Evolutionary conservation across 2,888 invertebrate species (phyloP).

Genomic region (Priapulus caudatus): DNA sequence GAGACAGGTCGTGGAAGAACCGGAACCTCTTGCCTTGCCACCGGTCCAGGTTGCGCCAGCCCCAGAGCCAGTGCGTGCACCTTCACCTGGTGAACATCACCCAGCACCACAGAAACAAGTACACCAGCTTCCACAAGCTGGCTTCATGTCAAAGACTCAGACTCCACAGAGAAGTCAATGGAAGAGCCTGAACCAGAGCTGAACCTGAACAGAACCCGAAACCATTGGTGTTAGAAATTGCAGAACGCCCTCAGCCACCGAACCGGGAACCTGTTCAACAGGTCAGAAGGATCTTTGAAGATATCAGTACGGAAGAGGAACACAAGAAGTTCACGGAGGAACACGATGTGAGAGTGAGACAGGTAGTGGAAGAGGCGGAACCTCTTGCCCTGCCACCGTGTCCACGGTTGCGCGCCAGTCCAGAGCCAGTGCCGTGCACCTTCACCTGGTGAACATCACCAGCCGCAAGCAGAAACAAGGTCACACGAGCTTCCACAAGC

Average conservation of each 20-base stretch:
- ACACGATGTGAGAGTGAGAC: neutral
- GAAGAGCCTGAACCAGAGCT: too few relatives aligned
- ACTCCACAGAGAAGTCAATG: neutral
- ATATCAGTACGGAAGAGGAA: neutral
- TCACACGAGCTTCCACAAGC: neutral
- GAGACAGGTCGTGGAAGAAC: neutral
- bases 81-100: neutral
- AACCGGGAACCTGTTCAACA: neutral
- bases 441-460: too few relatives aligned
- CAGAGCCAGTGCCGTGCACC: too few relatives aligned
- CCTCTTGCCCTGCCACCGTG: too few relatives aligned
- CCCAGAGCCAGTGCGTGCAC: too few relatives aligned
- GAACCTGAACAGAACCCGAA: too few relatives aligned
- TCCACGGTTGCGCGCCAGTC: too few relatives aligned
- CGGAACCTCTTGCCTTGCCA: neutral
- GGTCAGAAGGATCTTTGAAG: neutral
- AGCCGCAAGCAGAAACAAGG: too few relatives aligned
- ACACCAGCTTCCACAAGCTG: neutral
- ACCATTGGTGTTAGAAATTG: too few relatives aligned
- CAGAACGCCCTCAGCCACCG: neutral
- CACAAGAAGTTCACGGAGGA: neutral
- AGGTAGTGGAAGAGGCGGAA: neutral
- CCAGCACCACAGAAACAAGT: conserved; percentile 3
- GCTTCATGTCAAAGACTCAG: neutral
- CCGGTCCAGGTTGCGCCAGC: neutral